Percentiles rank a stretch among this genome's conserved stretches.
Conservation (phyloP, 1,140 invertebrate species). For the Manduca sexta region DNA sequence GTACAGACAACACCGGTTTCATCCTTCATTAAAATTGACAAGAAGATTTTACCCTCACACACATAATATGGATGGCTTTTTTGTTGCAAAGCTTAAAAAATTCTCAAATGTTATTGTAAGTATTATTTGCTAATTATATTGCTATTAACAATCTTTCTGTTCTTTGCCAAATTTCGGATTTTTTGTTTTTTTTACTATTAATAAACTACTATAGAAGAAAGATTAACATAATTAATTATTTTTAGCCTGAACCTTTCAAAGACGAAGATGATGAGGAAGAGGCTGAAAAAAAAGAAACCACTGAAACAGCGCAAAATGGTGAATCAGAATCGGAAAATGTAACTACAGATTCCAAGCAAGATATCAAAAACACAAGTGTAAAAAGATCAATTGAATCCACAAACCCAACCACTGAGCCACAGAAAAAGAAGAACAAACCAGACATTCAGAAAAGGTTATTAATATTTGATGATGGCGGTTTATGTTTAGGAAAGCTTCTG, state of each 20-base stretch:
- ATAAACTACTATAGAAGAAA: too few species aligned
- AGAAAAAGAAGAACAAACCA: conserved; percentile 32
- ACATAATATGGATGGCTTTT: conserved; percentile 99
- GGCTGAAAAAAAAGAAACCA: conserved; percentile 32
- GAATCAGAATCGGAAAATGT: conserved; percentile 32
- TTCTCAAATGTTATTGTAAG: conserved; percentile 88
- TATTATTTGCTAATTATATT: conserved; percentile 18
- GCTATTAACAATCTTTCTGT: too few species aligned
- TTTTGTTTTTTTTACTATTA: too few species aligned
- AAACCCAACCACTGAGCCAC: background rate
- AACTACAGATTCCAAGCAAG: conserved; percentile 19
- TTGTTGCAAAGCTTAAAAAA: conserved; percentile 98
- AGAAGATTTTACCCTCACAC: conserved; percentile 97
- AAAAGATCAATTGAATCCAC: conserved; percentile 32
- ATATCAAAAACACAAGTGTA: conserved; percentile 45
- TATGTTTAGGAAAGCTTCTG: too few species aligned
- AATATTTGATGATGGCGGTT: too few species aligned
- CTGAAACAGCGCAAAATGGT: conserved; percentile 34
- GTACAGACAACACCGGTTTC: conserved; percentile 91
- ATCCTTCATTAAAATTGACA: conserved; percentile 92
- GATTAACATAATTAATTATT: too few species aligned
- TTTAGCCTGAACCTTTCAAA: conserved; percentile 65
- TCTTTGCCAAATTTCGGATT: too few species aligned
- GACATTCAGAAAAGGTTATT: conserved; percentile 19
- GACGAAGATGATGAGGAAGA: conserved; percentile 72